Conservation (phyloP, 2,888 invertebrate genomes). For the Nasonovia ribisnigri region DNA sequence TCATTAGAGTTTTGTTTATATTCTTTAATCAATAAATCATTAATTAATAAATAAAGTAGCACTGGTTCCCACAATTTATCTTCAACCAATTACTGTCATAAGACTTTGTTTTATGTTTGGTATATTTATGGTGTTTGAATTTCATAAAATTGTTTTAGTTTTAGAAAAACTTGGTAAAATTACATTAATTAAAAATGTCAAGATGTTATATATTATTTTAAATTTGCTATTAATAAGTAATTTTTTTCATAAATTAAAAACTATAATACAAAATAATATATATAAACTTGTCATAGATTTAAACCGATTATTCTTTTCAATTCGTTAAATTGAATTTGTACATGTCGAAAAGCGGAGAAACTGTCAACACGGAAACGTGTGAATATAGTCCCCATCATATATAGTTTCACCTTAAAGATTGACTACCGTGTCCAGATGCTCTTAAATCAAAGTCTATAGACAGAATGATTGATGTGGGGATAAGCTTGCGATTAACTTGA, state of each 20-base stretch:
- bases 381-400: background rate
- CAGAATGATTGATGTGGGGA: background rate
- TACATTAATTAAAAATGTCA: background rate
- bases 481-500: background rate
- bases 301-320: background rate
- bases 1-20: background rate
- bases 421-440: background rate
- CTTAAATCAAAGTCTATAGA: background rate
- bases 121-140: background rate
- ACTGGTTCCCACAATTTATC: background rate
- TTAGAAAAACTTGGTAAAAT: background rate
- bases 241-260: background rate
- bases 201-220: background rate
- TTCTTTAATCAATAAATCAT: background rate
- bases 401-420: background rate
- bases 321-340: background rate
- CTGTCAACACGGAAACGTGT: background rate
- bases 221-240: background rate
- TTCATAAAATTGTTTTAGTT: background rate
- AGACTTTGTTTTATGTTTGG: background rate
- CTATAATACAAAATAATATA: background rate
- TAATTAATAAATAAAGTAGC: constrained; percentile 14
- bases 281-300: background rate
- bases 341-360: background rate
- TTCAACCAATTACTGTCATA: background rate